Conservation (phyloP, 2,888 invertebrate species). For the Athalia cordata region DNA sequence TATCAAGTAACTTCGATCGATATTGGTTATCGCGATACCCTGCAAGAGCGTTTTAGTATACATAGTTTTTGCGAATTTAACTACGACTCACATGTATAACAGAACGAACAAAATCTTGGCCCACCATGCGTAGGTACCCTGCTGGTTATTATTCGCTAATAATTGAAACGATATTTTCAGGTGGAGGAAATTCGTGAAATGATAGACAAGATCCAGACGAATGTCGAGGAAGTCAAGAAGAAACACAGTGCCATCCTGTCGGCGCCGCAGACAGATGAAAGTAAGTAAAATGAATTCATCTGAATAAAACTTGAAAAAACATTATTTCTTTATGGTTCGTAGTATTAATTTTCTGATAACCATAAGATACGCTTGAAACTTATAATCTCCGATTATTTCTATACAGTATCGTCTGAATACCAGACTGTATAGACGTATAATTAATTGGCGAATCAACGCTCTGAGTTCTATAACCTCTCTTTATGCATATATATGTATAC, state of each 20-base stretch:
- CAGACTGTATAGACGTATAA: too few species aligned
- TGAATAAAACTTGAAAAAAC: too few species aligned
- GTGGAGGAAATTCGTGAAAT: constrained; percentile 99
- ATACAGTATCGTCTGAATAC: too few species aligned
- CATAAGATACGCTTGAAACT: too few species aligned
- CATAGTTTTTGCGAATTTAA: neutral
- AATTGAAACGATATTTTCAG: constrained; percentile 73
- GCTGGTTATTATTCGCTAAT: neutral
- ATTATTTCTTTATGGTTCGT: too few species aligned
- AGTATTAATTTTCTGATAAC: neutral
- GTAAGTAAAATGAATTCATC: constrained; percentile 77
- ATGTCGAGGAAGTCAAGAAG: constrained; percentile 99
- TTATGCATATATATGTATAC: too few species aligned
- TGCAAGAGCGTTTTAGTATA: neutral
- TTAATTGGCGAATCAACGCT: too few species aligned
- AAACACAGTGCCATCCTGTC: constrained; percentile 99
- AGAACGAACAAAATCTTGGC: neutral
- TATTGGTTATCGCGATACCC: constrained; percentile 12
- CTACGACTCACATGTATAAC: neutral
- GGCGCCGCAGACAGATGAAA: constrained; percentile 99
- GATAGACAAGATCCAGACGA: constrained; percentile 99
- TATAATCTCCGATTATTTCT: too few species aligned
- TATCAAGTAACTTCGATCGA: constrained; percentile 31
- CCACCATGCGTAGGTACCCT: neutral
- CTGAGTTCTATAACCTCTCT: too few species aligned